Percentiles rank a stretch among this genome's conserved stretches.
Conservation (phyloP, 1,140 invertebrate genomes). For the Pseudomyrmex gracilis region DNA sequence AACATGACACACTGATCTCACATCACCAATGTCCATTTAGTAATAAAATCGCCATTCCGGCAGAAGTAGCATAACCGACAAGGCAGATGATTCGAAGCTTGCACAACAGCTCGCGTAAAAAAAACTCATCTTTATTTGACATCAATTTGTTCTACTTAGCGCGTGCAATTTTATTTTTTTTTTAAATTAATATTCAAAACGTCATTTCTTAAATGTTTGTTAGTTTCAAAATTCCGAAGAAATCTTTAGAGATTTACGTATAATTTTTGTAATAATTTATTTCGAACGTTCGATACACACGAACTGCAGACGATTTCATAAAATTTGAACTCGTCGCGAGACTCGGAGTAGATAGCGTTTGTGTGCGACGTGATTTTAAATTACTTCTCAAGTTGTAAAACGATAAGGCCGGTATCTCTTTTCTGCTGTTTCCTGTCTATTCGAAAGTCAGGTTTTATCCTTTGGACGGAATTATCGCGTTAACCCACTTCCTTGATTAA, state of each 20-base stretch:
- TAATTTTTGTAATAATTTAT: no score
- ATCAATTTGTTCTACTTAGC: neutral
- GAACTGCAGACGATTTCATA: no score
- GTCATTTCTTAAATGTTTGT: no score
- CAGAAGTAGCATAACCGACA: neutral
- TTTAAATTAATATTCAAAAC: no score
- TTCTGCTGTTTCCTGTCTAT: conserved; percentile 18
- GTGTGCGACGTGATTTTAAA: neutral
- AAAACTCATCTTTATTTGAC: neutral
- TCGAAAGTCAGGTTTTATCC: conserved; percentile 28
- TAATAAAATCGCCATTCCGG: conserved; percentile 8
- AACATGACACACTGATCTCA: conserved; percentile 58
- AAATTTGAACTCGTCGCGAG: no score
- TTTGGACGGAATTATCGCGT: conserved; percentile 66
- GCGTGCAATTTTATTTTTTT: neutral
- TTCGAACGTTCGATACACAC: no score
- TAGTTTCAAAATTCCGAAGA: no score
- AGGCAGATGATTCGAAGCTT: neutral
- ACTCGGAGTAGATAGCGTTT: no score
- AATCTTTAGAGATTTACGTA: no score
- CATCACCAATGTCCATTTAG: neutral
- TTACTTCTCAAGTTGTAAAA: conserved; percentile 1
- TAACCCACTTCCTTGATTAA: conserved; percentile 78
- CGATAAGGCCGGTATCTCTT: conserved; percentile 32
- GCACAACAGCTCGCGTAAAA: neutral